Conservation (phyloP, 1,140 invertebrate genomes). For the Hyphantria cunea region DNA sequence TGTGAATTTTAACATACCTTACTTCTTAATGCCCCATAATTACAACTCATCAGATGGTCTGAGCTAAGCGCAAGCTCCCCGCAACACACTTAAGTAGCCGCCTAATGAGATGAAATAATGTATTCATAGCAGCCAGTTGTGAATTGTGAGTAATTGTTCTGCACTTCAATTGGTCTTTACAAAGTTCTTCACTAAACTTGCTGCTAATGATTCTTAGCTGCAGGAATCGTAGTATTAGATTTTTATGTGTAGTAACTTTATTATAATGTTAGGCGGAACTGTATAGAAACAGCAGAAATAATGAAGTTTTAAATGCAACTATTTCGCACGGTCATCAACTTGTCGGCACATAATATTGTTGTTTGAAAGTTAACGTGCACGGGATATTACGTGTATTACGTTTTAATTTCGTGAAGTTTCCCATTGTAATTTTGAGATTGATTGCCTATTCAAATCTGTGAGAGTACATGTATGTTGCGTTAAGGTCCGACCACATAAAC, state of each 20-base stretch:
- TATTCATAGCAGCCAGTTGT: conserved; percentile 3
- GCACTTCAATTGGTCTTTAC: conserved; percentile 8
- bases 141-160: background rate
- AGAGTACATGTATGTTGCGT: conserved; percentile 18
- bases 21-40: conserved; percentile 60
- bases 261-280: conserved; percentile 19
- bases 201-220: no score
- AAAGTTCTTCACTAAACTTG: background rate
- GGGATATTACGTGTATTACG: conserved; percentile 5
- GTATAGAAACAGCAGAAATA: conserved; percentile 3
- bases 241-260: conserved; percentile 13
- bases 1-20: conserved; percentile 63
- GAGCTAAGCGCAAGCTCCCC: conserved; percentile 6
- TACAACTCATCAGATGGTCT: conserved; percentile 27
- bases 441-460: conserved; percentile 25
- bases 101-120: conserved; percentile 19
- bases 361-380: conserved; percentile 4
- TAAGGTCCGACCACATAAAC: conserved; percentile 38
- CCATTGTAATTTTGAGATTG: conserved; percentile 9
- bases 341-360: conserved; percentile 13
- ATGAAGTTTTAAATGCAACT: conserved; percentile 6
- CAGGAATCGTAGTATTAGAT: conserved; percentile 10
- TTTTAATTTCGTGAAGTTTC: conserved; percentile 12
- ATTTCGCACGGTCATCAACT: conserved; percentile 22
- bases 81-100: conserved; percentile 9